These are phyloP conservation scores for Phoenoteleia sp. DNA, from an alignment of 2,888 invertebrate genomes.

Conservation along the genomic window DNA sequence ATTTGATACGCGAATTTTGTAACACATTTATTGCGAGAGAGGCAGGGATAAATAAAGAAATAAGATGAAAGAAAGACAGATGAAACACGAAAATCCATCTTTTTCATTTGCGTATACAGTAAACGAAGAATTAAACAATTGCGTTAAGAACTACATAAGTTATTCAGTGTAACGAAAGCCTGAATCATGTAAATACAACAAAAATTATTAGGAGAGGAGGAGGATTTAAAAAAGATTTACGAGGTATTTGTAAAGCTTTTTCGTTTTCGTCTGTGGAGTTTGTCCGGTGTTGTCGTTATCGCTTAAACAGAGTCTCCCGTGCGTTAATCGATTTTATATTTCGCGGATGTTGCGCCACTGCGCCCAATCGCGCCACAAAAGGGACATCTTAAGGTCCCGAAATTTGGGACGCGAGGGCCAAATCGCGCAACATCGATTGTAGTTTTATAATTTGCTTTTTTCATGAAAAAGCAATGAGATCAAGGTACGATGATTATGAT, in stretches of 20 bases:
- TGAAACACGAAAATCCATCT: too few species aligned
- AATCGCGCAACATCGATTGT: constrained; percentile 43
- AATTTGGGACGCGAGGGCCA: too few species aligned
- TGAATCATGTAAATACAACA: constrained; percentile 79
- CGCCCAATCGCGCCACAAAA: constrained; percentile 59
- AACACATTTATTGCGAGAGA: constrained; percentile 18
- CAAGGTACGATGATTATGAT: constrained; percentile 35
- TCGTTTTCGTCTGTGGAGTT: constrained; percentile 72
- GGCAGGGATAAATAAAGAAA: not conserved
- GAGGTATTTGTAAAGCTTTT: constrained; percentile 78
- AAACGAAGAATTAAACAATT: not conserved
- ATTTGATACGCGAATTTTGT: constrained; percentile 60
- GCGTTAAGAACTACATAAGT: constrained; percentile 49
- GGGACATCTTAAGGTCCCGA: too few species aligned
- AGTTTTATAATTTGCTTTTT: constrained; percentile 66
- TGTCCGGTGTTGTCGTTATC: constrained; percentile 66
- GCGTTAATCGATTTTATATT: constrained; percentile 65
- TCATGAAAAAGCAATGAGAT: constrained; percentile 39
- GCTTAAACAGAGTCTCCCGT: constrained; percentile 58
- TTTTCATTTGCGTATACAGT: not conserved
- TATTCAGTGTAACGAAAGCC: constrained; percentile 71
- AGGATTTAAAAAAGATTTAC: too few species aligned
- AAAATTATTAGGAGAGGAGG: too few species aligned
- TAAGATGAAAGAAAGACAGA: not conserved
- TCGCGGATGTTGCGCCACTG: constrained; percentile 64